phyloP scores from a whole-genome alignment of 1,140 invertebrate species.

The Lineus longissimus region DNA sequence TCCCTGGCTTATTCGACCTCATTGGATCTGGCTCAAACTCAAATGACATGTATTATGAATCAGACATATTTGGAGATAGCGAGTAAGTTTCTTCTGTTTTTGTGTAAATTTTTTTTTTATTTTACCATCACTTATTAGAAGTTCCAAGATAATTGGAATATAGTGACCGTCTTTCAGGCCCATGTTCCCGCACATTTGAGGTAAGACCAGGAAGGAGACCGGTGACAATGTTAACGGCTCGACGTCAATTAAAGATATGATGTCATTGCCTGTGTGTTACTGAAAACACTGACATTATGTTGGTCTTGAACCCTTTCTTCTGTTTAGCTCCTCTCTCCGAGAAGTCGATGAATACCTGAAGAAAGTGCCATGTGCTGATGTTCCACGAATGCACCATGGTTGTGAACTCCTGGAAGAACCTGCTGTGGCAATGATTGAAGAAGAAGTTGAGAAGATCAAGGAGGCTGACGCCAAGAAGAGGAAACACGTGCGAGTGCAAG shows the following conservation, averaged over 20 bases:
- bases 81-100: constrained; percentile 31
- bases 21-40: background rate
- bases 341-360: constrained; percentile 70
- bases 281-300: too few relatives aligned
- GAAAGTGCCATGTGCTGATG: constrained; percentile 60
- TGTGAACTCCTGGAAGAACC: constrained; percentile 67
- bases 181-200: too few relatives aligned
- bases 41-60: constrained; percentile 16
- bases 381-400: constrained; percentile 64
- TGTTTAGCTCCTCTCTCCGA: constrained; percentile 53
- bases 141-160: too few relatives aligned
- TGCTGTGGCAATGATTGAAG: constrained; percentile 63
- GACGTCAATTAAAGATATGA: too few relatives aligned
- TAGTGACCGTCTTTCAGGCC: too few relatives aligned
- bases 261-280: too few relatives aligned
- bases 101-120: too few relatives aligned
- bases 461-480: constrained; percentile 39
- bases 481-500: constrained; percentile 66
- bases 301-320: too few relatives aligned
- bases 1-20: constrained; percentile 68
- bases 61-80: constrained; percentile 35
- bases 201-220: too few relatives aligned
- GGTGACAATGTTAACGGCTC: too few relatives aligned
- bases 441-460: constrained; percentile 55
- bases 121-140: too few relatives aligned